Evolutionary conservation across 2,113 vertebrate genomes (phyloP).

Genomic region (Pachycephala philippinensis): DNA sequence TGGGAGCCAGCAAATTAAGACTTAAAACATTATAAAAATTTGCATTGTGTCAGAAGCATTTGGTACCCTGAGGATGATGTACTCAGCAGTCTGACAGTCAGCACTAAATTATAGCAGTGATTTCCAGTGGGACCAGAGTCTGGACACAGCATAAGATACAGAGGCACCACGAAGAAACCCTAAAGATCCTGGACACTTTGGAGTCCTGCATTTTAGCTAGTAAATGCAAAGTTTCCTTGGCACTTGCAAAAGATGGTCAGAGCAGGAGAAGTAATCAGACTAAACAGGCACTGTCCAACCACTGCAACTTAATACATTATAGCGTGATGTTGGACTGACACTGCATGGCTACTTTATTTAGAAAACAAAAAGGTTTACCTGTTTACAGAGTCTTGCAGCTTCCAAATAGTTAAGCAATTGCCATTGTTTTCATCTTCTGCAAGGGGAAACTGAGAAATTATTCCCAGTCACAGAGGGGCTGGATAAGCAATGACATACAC

Average conservation of each 20-base stretch:
- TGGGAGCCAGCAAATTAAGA: neutral
- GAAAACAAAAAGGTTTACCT: neutral
- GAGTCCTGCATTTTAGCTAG: neutral
- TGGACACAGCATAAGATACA: neutral
- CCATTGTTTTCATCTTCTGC: neutral
- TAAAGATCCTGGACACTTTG: fast-evolving
- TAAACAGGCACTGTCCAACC: neutral
- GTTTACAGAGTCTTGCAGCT: neutral
- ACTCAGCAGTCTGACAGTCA: neutral
- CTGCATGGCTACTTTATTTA: neutral
- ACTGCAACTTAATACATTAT: neutral
- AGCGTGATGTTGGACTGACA: neutral
- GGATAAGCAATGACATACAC: neutral
- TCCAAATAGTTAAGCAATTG: neutral
- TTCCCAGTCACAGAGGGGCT: neutral
- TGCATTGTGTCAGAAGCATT: neutral
- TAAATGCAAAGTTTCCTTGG: neutral
- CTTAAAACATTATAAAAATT: neutral
- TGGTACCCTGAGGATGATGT: neutral
- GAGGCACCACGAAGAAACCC: neutral
- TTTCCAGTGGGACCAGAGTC: neutral
- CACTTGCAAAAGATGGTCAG: neutral
- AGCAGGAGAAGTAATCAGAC: neutral
- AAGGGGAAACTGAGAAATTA: neutral
- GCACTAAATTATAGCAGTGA: neutral